Evolutionary conservation across 1,140 invertebrate species (phyloP).

Genomic region (Prorops nasuta): DNA sequence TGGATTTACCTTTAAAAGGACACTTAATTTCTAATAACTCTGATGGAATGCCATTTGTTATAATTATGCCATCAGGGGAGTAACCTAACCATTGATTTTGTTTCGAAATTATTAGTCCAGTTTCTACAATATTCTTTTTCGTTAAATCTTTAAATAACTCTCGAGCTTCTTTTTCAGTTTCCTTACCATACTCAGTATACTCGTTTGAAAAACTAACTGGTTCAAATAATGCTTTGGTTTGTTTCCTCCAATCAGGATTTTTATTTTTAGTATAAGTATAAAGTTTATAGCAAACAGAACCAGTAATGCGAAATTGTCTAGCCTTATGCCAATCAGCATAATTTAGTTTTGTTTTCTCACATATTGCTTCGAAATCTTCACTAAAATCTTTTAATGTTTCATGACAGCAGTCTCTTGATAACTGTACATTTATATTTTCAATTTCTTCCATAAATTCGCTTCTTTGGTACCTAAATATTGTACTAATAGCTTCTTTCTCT

Average conservation of each 20-base stretch:
- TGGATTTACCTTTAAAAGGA: constrained; percentile 4
- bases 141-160: constrained; percentile 5
- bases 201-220: constrained; percentile 7
- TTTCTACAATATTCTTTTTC: constrained; percentile 1
- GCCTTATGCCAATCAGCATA: constrained; percentile 15
- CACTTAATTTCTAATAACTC: constrained; percentile 16
- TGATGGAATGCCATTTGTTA: constrained; percentile 1
- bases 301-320: constrained; percentile 2
- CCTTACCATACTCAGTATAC: constrained; percentile 9
- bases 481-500: not conserved
- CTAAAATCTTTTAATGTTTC: not conserved
- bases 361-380: constrained; percentile 2
- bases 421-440: not conserved
- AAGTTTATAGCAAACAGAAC: constrained; percentile 4
- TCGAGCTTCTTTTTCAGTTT: constrained; percentile 9
- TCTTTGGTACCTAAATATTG: not conserved
- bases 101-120: constrained; percentile 15
- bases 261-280: constrained; percentile 11
- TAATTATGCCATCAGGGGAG: constrained; percentile 18
- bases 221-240: constrained; percentile 14
- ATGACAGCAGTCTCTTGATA: not conserved
- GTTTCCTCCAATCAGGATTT: constrained; percentile 10
- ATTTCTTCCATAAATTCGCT: not conserved
- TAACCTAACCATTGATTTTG: constrained; percentile 15
- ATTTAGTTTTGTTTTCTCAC: constrained; percentile 3